Evolutionary conservation across 2,888 invertebrate genomes (phyloP).

Genomic region (Eupithecia centaureata): DNA sequence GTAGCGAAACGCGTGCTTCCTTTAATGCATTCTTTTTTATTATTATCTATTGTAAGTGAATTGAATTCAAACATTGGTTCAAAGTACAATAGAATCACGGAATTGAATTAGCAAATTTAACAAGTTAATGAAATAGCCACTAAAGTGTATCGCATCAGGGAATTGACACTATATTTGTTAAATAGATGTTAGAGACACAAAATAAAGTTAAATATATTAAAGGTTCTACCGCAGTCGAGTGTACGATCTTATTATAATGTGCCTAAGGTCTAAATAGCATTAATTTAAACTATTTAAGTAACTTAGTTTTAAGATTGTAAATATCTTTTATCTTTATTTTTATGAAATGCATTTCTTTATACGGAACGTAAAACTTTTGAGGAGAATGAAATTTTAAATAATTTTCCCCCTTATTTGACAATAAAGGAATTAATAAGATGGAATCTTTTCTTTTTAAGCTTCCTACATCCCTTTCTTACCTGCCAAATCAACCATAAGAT

Average conservation of each 20-base stretch:
- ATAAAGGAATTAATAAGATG: constrained; percentile 81
- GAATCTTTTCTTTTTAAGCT: constrained; percentile 44
- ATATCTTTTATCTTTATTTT: constrained; percentile 80
- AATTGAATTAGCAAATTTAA: constrained; percentile 22
- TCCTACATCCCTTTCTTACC: not conserved
- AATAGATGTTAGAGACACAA: constrained; percentile 52
- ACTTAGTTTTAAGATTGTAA: constrained; percentile 66
- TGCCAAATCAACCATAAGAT: not conserved
- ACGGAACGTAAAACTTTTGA: constrained; percentile 71
- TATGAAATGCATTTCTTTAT: constrained; percentile 82
- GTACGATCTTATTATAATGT: constrained; percentile 57
- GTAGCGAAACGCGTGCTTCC: constrained; percentile 79
- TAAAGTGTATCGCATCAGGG: not conserved
- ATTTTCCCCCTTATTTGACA: constrained; percentile 79
- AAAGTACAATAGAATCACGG: constrained; percentile 54
- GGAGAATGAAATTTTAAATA: constrained; percentile 79
- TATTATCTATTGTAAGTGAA: constrained; percentile 39
- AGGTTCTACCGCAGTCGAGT: constrained; percentile 21
- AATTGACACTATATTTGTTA: not conserved
- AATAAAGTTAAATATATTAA: constrained; percentile 20
- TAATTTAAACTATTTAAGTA: constrained; percentile 70
- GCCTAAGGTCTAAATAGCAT: constrained; percentile 67
- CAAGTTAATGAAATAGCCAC: not conserved
- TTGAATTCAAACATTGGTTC: constrained; percentile 38
- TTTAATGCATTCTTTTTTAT: constrained; percentile 50